Evolutionary conservation across 2,113 vertebrate species (phyloP).

Genomic region (Rhinichthys klamathensis): DNA sequence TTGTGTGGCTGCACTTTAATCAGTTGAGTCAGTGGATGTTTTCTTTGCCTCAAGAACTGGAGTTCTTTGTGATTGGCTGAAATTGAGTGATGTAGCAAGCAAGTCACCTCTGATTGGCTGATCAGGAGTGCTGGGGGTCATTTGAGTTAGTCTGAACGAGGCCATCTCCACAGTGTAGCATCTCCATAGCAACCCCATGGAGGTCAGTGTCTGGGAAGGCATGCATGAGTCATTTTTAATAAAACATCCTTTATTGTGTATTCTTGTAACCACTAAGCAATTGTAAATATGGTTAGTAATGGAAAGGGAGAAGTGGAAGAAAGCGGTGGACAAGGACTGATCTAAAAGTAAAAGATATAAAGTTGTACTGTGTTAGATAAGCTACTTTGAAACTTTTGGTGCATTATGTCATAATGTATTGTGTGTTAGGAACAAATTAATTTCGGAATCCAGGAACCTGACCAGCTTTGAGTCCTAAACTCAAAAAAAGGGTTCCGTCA

Average conservation of each 20-base stretch:
- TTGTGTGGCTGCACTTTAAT: slow-evolving; percentile 4
- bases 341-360: neutral
- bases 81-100: neutral
- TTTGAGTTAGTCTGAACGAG: slow-evolving; percentile 22
- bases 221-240: slow-evolving; percentile 63
- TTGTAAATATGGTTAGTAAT: slow-evolving; percentile 53
- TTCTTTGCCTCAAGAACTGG: neutral
- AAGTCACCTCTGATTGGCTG: slow-evolving; percentile 54
- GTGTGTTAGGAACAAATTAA: neutral
- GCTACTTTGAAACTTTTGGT: neutral
- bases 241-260: slow-evolving; percentile 63
- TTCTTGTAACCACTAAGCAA: slow-evolving; percentile 30
- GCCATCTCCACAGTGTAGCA: slow-evolving; percentile 48
- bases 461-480: neutral
- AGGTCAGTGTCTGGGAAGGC: slow-evolving; percentile 61
- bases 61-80: slow-evolving; percentile 18
- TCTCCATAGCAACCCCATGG: slow-evolving; percentile 63
- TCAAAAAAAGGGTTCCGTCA: too few species aligned
- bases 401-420: neutral
- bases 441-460: neutral
- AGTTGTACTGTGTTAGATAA: neutral
- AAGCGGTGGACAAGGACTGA: neutral
- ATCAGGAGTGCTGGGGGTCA: slow-evolving; percentile 36
- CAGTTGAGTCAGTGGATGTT: neutral
- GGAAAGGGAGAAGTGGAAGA: neutral